Evolutionary conservation across 2,113 vertebrate genomes (phyloP).

Genomic region (Heterotilapia buettikoferi): DNA sequence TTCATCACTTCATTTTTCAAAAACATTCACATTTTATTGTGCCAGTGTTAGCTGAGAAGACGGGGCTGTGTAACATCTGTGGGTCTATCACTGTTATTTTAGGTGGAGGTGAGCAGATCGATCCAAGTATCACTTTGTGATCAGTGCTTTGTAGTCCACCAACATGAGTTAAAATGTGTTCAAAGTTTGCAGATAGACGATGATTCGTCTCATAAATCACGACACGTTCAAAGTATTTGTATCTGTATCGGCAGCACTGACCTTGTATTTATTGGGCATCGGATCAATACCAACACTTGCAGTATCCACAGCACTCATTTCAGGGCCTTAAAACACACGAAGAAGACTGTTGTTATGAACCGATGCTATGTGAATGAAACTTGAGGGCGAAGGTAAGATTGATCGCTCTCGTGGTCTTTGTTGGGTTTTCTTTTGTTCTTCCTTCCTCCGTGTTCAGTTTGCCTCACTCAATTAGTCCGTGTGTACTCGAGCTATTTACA

Average conservation of each 20-base stretch:
- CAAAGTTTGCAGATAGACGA: not conserved
- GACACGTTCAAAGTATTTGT: not conserved
- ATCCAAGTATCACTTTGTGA: not conserved
- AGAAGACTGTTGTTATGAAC: not conserved
- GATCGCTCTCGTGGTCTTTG: not conserved
- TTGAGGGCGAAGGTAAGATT: not conserved
- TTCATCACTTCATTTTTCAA: not conserved
- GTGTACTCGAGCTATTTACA: not conserved
- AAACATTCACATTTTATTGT: not conserved
- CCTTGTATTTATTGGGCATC: not conserved
- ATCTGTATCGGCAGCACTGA: not conserved
- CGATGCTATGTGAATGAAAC: not conserved
- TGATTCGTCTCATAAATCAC: not conserved
- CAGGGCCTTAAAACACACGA: not conserved
- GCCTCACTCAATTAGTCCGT: not conserved
- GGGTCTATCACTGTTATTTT: not conserved
- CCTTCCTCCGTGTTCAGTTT: fast-evolving
- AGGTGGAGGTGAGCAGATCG: not conserved
- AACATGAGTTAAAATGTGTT: not conserved
- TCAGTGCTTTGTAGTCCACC: not conserved
- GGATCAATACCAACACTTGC: not conserved
- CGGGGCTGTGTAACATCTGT: not conserved
- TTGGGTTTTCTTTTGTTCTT: not conserved
- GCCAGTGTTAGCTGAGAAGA: fast-evolving
- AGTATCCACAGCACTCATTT: not conserved